Conservation (phyloP, 2,113 vertebrate genomes). For the Menidia beryllina region DNA sequence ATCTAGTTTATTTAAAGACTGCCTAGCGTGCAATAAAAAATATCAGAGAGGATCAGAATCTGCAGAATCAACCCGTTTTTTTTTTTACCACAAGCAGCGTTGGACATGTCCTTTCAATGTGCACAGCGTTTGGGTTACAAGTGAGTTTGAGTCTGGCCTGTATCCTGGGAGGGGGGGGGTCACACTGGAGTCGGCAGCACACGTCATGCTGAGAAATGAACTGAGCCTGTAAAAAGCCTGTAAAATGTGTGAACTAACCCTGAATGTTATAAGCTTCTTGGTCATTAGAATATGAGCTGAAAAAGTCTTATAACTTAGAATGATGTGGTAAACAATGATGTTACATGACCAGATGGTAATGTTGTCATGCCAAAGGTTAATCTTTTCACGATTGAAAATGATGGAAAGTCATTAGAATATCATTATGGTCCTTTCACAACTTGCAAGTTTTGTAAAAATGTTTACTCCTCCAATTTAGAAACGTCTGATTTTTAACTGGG, state of each 20-base stretch:
- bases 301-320: not conserved
- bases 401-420: not conserved
- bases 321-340: not conserved
- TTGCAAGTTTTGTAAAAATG: not conserved
- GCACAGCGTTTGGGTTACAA: no score
- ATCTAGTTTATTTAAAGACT: not conserved
- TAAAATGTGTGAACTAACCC: no score
- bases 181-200: no score
- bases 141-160: no score
- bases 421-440: not conserved
- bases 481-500: not conserved
- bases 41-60: not conserved
- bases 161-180: no score
- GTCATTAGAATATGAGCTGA: not conserved
- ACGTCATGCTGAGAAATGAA: no score
- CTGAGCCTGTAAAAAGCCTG: no score
- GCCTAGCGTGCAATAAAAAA: not conserved
- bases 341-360: not conserved
- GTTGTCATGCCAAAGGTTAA: not conserved
- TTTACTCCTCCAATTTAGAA: not conserved
- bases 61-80: not conserved
- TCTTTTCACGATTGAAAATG: not conserved
- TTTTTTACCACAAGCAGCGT: no score
- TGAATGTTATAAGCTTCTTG: no score
- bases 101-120: no score